Base-by-base conservation (phyloP, 2,113 vertebrate species). In the Limnothrissa miodon region DNA sequence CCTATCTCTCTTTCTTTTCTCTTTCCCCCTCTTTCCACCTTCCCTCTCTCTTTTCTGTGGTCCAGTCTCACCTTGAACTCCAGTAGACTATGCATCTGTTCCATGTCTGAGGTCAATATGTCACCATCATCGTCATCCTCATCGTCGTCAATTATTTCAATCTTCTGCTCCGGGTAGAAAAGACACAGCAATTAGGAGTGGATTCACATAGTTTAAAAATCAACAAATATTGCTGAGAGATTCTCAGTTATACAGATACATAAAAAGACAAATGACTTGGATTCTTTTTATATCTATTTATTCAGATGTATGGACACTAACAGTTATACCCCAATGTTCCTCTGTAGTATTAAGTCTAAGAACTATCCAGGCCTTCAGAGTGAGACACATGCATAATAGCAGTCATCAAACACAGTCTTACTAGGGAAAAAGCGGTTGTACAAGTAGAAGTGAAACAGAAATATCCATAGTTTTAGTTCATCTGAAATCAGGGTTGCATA, bases 71-170 rank as follows among this genome's bases (percentile, higher is more conserved):
- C 98, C 96, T 98, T 99, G 86, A 96, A 98, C 90, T 98, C 97
- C 91, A 99, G 88, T 80, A 98, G 92, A 88, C 94, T 96, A 86
- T 96, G 97, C 93, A 98, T 96, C 86, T 98, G 96, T 88, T 99
- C 97, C 86, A 96, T 91, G 90, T 98, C 96, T 66, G 95, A 96
- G 86, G 95, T 95, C 90, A 96, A 94, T 85, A 97, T 92, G 53
- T 97, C 96, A 78, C 92, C 94, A 82, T 97, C 95, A 46, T 95
- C 96, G 78, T 90, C 95, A 46, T 94, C 96, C 92, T 95, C 95
- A 84, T 96, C 96, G 87, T 96, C 96, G 87, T 96, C 96, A 80
- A 96, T 94, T 46, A 96, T 95, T 94, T 99, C 97, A 83, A 98
- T 96, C 93, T 99, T 99, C 98, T 99, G 93, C 88, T 90, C 92